Evolutionary conservation across 1,140 invertebrate species (phyloP).

Genomic region (Apis cerana): DNA sequence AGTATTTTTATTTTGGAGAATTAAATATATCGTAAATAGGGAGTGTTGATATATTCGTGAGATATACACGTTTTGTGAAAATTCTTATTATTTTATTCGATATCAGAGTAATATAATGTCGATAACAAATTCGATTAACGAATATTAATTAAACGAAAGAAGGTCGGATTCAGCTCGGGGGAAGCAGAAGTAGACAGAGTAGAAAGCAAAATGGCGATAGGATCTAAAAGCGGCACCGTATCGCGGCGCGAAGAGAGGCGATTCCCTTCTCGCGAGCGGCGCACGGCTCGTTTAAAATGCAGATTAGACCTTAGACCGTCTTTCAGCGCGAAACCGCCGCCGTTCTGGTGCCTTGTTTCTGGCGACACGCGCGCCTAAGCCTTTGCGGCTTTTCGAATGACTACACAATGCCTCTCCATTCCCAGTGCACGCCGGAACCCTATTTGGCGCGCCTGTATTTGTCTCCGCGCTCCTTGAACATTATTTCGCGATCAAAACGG

Average conservation of each 20-base stretch:
- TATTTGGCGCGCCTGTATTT: slow-evolving; percentile 39
- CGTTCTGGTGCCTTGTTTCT: slow-evolving; percentile 4
- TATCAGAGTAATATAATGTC: no score
- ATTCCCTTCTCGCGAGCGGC: slow-evolving; percentile 5
- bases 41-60: no score
- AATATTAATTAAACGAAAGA: no score
- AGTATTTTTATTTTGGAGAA: no score
- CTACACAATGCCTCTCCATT: slow-evolving; percentile 37
- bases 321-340: slow-evolving; percentile 52
- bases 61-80: no score
- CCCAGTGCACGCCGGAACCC: slow-evolving; percentile 60
- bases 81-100: no score
- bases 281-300: slow-evolving; percentile 70
- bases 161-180: no score
- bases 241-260: slow-evolving; percentile 46
- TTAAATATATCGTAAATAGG: no score
- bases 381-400: slow-evolving; percentile 34
- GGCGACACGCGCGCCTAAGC: slow-evolving; percentile 35
- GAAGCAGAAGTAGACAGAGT: background rate
- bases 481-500: slow-evolving; percentile 10
- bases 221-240: background rate
- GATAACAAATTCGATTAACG: no score
- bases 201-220: background rate
- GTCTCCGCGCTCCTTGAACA: slow-evolving; percentile 27
- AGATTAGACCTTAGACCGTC: slow-evolving; percentile 62